Evolutionary conservation across 1,140 invertebrate genomes (phyloP).

Genomic region (Drosophila eugracilis): DNA sequence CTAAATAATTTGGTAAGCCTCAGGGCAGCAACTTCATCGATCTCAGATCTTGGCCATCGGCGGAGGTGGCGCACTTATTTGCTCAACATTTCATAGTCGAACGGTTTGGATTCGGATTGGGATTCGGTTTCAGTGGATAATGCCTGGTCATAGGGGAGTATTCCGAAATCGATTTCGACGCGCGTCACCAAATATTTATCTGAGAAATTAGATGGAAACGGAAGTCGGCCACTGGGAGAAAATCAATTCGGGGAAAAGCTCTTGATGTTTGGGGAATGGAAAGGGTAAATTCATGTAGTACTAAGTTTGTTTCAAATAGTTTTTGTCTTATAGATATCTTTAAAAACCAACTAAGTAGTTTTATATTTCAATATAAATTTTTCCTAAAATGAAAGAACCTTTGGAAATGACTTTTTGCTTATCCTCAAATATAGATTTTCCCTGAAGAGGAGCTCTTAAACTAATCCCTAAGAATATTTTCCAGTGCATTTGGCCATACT

Average conservation of each 20-base stretch:
- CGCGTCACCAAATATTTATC: slow-evolving; percentile 73
- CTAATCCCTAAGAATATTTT: not conserved
- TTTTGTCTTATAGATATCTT: no score
- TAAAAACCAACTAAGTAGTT: no score
- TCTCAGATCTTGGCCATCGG: slow-evolving; percentile 7
- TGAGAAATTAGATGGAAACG: slow-evolving; percentile 51
- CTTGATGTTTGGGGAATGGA: no score
- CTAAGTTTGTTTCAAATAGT: no score
- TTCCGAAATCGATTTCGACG: slow-evolving; percentile 56
- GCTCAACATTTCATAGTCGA: slow-evolving; percentile 32
- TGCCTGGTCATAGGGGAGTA: slow-evolving; percentile 15
- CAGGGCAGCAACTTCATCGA: slow-evolving; percentile 35
- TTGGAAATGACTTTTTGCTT: no score
- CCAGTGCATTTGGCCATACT: slow-evolving; percentile 21
- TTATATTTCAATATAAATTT: no score
- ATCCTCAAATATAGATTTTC: no score
- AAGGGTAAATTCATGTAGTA: no score
- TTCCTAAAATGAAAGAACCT: no score
- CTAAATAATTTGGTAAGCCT: slow-evolving; percentile 77
- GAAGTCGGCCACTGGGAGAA: slow-evolving; percentile 34
- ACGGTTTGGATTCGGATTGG: slow-evolving; percentile 2
- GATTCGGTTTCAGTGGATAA: not conserved
- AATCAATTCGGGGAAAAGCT: not conserved
- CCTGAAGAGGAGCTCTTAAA: no score
- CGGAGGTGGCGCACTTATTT: slow-evolving; percentile 73